A percentile compares a stretch with the other conserved stretches of the same genome.
phyloP scores from a whole-genome alignment of 2,797 vertebrate species.

The Sciaenops ocellatus region DNA sequence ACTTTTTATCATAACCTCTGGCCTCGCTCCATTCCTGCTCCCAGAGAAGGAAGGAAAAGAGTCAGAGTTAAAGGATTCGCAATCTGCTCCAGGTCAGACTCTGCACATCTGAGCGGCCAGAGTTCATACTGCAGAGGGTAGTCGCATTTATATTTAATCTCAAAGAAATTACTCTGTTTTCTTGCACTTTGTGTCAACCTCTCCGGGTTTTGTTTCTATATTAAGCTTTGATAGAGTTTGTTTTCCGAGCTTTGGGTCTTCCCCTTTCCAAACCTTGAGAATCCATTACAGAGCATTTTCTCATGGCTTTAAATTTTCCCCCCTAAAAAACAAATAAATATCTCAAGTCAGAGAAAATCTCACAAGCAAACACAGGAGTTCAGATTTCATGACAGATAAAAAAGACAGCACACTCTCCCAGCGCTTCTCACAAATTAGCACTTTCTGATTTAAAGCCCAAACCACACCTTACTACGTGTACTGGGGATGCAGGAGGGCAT shows the following conservation, averaged over 20 bases:
- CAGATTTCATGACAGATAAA: conserved; percentile 63
- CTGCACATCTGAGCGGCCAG: conserved; percentile 1
- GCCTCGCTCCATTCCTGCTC: conserved; percentile 46
- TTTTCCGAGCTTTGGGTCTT: conserved; percentile 66
- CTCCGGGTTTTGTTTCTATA: conserved; percentile 63
- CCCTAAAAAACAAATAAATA: conserved; percentile 68
- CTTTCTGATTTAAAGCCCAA: conserved; percentile 35
- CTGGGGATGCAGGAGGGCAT: conserved; percentile 45
- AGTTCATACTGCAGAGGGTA: conserved; percentile 41
- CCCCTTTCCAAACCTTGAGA: conserved; percentile 72
- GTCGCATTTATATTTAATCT: conserved; percentile 53
- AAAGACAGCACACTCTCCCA: conserved; percentile 26
- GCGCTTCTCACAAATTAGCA: conserved; percentile 36
- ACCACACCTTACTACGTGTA: conserved; percentile 44
- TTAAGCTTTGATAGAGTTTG: conserved; percentile 64
- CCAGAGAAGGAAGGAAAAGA: conserved; percentile 67
- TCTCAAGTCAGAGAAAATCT: conserved; percentile 52
- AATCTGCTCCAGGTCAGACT: conserved; percentile 31
- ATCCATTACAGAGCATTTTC: conserved; percentile 71
- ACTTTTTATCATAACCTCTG: conserved; percentile 66
- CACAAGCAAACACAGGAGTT: conserved; percentile 51
- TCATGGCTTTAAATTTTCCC: conserved; percentile 70
- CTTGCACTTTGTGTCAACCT: conserved; percentile 57
- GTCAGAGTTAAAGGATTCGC: conserved; percentile 27
- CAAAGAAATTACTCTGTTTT: conserved; percentile 59